These are phyloP conservation scores for Oryzias melastigma DNA, from an alignment of 2,113 vertebrate species.

Conservation along the genomic window DNA sequence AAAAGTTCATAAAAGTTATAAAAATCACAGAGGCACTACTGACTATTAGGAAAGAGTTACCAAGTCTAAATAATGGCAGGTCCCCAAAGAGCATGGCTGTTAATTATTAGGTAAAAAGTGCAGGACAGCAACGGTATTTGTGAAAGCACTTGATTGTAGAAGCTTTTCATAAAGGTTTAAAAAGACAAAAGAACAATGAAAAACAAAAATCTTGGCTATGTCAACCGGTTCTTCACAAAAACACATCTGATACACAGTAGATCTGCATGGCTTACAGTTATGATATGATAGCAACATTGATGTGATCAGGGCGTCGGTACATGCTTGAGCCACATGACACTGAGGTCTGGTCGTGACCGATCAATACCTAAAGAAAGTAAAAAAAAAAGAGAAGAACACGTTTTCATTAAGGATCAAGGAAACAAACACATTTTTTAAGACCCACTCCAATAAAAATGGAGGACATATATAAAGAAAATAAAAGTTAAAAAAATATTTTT, in stretches of 20 bases:
- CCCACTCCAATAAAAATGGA: no score
- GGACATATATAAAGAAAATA: no score
- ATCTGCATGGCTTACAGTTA: conserved; percentile 18
- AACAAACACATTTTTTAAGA: background rate
- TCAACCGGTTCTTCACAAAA: conserved; percentile 37
- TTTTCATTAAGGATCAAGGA: conserved; percentile 9
- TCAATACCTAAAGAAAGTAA: conserved; percentile 63
- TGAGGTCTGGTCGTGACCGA: conserved; percentile 1
- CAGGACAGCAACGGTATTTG: conserved; percentile 17
- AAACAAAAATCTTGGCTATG: conserved; percentile 36
- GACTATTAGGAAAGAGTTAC: conserved; percentile 3
- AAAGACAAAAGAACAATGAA: conserved; percentile 2
- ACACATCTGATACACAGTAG: conserved; percentile 13
- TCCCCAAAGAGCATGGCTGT: conserved; percentile 31
- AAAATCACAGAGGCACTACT: conserved; percentile 29
- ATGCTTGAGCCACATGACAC: conserved; percentile 10
- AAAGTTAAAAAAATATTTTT: no score
- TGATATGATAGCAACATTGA: conserved; percentile 21
- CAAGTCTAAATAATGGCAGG: conserved; percentile 5
- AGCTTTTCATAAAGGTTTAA: conserved; percentile 17
- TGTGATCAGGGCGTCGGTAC: conserved; percentile 4
- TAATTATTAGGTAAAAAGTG: conserved; percentile 30
- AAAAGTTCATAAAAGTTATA: conserved; percentile 20
- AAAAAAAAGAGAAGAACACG: conserved; percentile 33
- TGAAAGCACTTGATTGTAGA: conserved; percentile 43